Evolutionary conservation across 1,140 invertebrate species (phyloP).

Genomic region (Metopolophium dirhodum): DNA sequence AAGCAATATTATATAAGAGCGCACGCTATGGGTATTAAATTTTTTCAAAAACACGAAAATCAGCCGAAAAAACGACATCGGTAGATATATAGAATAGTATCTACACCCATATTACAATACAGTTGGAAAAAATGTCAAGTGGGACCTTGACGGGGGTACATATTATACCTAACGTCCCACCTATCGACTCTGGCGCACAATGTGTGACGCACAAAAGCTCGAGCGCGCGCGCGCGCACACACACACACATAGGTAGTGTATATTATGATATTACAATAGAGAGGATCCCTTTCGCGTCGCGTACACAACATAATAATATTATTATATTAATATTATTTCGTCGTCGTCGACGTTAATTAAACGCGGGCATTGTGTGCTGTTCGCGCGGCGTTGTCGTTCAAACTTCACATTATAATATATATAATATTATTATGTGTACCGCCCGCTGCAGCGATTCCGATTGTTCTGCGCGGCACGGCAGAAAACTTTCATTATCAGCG

Average conservation of each 20-base stretch:
- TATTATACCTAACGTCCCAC: background rate
- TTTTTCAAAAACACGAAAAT: too few relatives aligned
- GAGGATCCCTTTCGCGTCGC: background rate
- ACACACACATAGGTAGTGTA: background rate
- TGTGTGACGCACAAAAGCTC: background rate
- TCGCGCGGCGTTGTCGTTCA: background rate
- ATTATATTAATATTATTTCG: constrained; percentile 2
- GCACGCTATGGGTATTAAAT: too few relatives aligned
- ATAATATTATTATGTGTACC: background rate
- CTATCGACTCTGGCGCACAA: background rate
- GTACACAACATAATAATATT: background rate
- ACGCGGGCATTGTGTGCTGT: constrained; percentile 26
- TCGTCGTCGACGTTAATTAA: background rate
- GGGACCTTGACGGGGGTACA: too few relatives aligned
- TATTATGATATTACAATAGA: background rate
- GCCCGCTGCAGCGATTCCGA: background rate
- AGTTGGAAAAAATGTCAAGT: too few relatives aligned
- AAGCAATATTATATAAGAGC: too few relatives aligned
- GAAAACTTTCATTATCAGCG: constrained; percentile 50
- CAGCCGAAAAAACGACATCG: too few relatives aligned
- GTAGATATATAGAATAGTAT: too few relatives aligned
- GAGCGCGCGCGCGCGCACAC: background rate
- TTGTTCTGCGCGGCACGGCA: background rate
- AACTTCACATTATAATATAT: background rate
- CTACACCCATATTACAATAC: too few relatives aligned